Conservation (phyloP, 2,797 vertebrate species). For the Neoniphon sammara region DNA sequence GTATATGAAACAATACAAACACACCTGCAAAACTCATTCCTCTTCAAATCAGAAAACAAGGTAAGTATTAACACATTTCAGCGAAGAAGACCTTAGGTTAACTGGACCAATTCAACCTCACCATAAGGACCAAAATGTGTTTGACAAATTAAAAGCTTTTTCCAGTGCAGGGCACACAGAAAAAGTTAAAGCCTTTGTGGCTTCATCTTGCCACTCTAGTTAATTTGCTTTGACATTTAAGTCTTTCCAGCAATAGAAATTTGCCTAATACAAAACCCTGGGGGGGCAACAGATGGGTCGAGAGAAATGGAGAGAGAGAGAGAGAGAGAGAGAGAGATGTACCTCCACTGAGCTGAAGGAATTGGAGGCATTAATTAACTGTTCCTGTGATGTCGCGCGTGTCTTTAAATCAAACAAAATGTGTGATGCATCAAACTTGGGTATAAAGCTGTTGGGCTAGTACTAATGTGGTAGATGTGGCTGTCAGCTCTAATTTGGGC, state of each 20-base stretch:
- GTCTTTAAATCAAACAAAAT: too few relatives aligned
- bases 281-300: too few relatives aligned
- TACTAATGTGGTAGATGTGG: neutral
- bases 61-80: neutral
- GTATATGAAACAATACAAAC: neutral
- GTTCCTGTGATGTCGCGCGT: too few relatives aligned
- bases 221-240: slow-evolving; percentile 6
- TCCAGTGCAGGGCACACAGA: too few relatives aligned
- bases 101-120: neutral
- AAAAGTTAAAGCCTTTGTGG: too few relatives aligned
- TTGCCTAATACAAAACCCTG: neutral
- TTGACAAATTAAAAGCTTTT: too few relatives aligned
- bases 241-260: neutral
- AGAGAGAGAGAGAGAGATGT: too few relatives aligned
- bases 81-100: too few relatives aligned
- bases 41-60: neutral
- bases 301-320: neutral
- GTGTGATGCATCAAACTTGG: neutral
- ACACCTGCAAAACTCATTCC: neutral
- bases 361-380: too few relatives aligned
- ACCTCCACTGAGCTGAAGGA: too few relatives aligned
- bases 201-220: neutral
- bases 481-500: neutral
- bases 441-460: neutral
- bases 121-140: too few relatives aligned